A percentile compares a stretch with the other conserved stretches of the same genome.
phyloP scores from a whole-genome alignment of 2,113 vertebrate genomes.

The human region DNA sequence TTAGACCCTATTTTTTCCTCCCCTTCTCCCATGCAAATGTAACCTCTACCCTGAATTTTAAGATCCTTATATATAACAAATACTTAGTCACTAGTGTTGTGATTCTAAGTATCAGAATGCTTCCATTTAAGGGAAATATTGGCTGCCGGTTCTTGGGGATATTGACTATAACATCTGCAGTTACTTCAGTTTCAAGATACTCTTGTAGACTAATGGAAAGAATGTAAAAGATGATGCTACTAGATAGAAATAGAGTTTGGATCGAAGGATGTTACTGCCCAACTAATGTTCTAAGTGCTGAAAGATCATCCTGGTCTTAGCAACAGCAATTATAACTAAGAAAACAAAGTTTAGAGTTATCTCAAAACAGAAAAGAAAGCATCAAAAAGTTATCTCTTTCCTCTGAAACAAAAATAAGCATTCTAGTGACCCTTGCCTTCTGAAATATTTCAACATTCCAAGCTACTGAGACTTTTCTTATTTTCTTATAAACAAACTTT shows the following conservation, averaged over 20 bases:
- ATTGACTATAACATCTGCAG: conserved; percentile 33
- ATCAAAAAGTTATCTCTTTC: conserved; percentile 53
- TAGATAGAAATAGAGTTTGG: conserved; percentile 19
- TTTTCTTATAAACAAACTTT: conserved; percentile 47
- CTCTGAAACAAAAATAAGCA: conserved; percentile 60
- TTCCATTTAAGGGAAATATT: conserved; percentile 62
- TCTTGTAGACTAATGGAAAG: conserved; percentile 45
- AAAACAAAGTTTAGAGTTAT: conserved; percentile 52
- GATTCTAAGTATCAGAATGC: not conserved
- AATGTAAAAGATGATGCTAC: conserved; percentile 53
- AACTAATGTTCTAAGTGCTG: not conserved
- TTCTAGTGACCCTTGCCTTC: conserved; percentile 54
- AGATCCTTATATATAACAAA: not conserved
- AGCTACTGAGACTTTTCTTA: conserved; percentile 33
- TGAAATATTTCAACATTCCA: conserved; percentile 64
- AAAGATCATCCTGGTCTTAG: conserved; percentile 31
- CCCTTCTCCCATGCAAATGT: not conserved
- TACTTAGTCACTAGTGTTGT: not conserved
- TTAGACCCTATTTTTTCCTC: not conserved
- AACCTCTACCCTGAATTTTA: not conserved
- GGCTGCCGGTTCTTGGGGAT: not conserved
- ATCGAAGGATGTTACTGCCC: not conserved
- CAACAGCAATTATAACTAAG: conserved; percentile 43
- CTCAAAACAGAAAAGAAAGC: conserved; percentile 50
- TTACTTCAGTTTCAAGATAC: conserved; percentile 43